Evolutionary conservation across 2,888 invertebrate genomes (phyloP), one percentile per base, ranked within the genome.

Genomic region (Tridacna crocea): DNA sequence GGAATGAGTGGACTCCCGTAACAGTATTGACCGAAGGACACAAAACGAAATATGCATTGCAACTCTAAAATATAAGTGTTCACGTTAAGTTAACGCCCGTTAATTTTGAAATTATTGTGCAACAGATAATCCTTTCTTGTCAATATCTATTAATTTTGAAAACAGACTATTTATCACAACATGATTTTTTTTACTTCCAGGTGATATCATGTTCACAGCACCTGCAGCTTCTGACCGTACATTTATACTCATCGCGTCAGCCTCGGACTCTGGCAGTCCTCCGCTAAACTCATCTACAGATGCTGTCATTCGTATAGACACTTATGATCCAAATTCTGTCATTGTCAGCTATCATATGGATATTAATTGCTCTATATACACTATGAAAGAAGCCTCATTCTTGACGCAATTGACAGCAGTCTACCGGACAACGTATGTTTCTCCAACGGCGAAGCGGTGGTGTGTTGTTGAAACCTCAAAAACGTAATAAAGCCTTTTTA

Each of bases 251-350:
- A 15, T 46, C 27, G 27, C 36, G 46, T 66, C 46, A 51, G 90
- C 91, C 10, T 79, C 77, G 6, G 92, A 92, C 76, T 74, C 81
- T 11, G 92, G 92, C 8, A 80, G 27, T 11, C 89, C 91, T 0
- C 13, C 83, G 0, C 72, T 61, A 11, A 82, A 82, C 0, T 83
- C 91, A 8, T 63, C 75, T 36, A 85, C 88, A 11, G 83, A 88
- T 19, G 89, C 90, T 3, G 87, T 87, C 17, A 68, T 92, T 11
- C 78, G 91, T 66, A 88, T 92, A 11, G 92, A 92, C 81, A 89
- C 91, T 17, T 92, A 90, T 63, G 75, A 88, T 10, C 90, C 92
- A 2, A 83, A 85, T 27, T 36, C 61, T 0, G 79, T 86, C 60
- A 84, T 88, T 8, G 79, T 90, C 0, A 87, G 84, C 13, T 88